phyloP scores from a whole-genome alignment of 2,888 invertebrate species.

The Pristionchus mayeri region DNA sequence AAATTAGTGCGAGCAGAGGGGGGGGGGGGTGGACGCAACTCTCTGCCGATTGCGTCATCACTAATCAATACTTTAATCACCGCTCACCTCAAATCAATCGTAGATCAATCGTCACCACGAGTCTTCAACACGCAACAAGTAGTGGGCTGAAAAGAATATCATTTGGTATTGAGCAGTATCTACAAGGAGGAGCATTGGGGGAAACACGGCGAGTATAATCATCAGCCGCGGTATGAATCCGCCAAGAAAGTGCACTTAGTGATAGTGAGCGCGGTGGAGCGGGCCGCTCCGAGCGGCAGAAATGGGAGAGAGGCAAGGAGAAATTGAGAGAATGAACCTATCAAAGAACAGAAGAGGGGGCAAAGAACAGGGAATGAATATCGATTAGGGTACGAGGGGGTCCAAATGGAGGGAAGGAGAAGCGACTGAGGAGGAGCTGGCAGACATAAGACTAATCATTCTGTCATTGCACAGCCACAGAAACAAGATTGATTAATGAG shows the following conservation, averaged over 20 bases:
- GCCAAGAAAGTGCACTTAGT: constrained; percentile 5
- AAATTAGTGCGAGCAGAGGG: background rate
- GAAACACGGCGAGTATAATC: background rate
- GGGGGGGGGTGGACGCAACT: no score
- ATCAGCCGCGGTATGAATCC: background rate
- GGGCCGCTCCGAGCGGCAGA: no score
- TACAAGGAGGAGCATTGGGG: no score
- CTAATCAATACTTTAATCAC: no score
- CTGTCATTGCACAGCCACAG: constrained; percentile 2
- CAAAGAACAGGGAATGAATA: background rate
- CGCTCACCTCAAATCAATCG: no score
- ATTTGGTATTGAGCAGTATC: no score
- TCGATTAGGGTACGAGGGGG: background rate
- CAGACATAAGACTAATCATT: constrained; percentile 30
- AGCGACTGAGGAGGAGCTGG: background rate
- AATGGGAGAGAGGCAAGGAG: background rate
- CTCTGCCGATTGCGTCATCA: background rate
- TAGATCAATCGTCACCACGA: background rate
- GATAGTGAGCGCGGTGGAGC: background rate
- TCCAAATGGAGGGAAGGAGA: background rate
- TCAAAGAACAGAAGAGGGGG: background rate
- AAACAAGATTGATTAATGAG: constrained; percentile 34
- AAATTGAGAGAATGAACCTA: background rate
- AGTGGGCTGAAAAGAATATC: background rate
- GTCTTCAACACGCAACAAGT: background rate